A percentile compares a stretch with the other conserved stretches of the same genome.
These are phyloP conservation scores for Sorex fumeus DNA, from an alignment of 2,113 vertebrate species.

Conservation along the genomic window DNA sequence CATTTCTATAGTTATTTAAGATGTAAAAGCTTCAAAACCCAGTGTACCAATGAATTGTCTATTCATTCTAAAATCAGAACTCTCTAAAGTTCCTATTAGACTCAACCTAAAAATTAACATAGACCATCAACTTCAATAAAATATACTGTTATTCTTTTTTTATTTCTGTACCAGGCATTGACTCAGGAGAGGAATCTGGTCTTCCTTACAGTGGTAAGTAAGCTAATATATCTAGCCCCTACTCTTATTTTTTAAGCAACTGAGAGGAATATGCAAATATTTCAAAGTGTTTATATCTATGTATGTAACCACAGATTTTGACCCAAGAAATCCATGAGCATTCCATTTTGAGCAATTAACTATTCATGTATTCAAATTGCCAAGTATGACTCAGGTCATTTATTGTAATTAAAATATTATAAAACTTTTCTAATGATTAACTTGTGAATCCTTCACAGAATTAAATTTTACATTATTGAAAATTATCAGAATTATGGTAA, in stretches of 20 bases:
- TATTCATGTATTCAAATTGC: constrained; percentile 26
- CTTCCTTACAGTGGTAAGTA: too few relatives aligned
- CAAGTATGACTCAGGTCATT: constrained; percentile 62
- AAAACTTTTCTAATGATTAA: constrained; percentile 52
- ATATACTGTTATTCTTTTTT: background rate
- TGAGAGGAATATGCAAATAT: background rate
- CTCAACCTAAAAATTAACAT: background rate
- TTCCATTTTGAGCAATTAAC: constrained; percentile 66
- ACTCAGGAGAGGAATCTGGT: too few relatives aligned
- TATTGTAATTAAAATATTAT: constrained; percentile 74
- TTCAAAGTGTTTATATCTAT: background rate
- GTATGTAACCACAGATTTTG: constrained; percentile 43
- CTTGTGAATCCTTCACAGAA: constrained; percentile 45
- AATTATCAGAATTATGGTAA: background rate
- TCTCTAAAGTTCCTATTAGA: background rate
- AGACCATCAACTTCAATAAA: background rate
- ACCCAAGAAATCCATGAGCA: constrained; percentile 45
- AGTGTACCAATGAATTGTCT: background rate
- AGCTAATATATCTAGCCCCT: too few relatives aligned
- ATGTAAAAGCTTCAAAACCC: background rate
- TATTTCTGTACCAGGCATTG: too few relatives aligned
- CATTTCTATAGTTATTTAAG: background rate
- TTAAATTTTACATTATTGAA: constrained; percentile 66
- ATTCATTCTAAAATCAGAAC: background rate
- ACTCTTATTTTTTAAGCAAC: constrained; percentile 3